These are phyloP conservation scores for Melikaiella ostensackeni DNA, from an alignment of 2,888 invertebrate species.

Conservation along the genomic window DNA sequence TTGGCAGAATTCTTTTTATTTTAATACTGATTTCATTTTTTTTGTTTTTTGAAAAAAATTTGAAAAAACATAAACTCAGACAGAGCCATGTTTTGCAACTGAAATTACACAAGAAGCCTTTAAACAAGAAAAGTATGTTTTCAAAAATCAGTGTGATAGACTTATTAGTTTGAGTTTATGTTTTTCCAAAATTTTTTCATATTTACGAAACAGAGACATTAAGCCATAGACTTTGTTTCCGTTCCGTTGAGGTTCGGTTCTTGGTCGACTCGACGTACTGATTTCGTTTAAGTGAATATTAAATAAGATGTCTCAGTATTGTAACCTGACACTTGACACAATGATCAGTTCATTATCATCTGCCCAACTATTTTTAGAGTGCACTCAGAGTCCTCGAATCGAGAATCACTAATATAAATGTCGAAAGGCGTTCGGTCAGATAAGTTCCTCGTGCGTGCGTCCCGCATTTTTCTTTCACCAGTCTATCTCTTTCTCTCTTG, in stretches of 20 bases:
- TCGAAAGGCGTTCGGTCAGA: constrained; percentile 30
- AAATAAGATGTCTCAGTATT: constrained; percentile 12
- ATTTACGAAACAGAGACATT: no score
- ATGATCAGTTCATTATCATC: constrained; percentile 22
- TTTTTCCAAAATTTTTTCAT: no score
- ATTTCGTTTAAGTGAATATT: not conserved
- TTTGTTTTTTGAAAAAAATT: no score
- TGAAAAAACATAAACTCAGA: no score
- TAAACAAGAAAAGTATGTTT: no score
- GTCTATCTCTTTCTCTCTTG: not conserved
- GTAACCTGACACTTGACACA: constrained; percentile 28
- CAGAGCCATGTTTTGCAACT: no score
- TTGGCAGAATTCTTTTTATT: not conserved
- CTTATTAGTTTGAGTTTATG: no score
- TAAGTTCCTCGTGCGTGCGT: constrained; percentile 15
- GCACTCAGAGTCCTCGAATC: constrained; percentile 11
- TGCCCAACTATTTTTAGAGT: constrained; percentile 10
- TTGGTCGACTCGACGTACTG: no score
- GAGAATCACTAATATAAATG: constrained; percentile 29
- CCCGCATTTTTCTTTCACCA: constrained; percentile 20
- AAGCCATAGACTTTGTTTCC: no score
- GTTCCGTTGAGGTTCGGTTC: no score
- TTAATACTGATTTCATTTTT: not conserved
- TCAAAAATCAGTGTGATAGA: no score
- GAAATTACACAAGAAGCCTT: no score